Percentiles rank a stretch among this genome's conserved stretches.
phyloP scores from a whole-genome alignment of 2,797 vertebrate genomes.

The Phylloscopus collybita region DNA sequence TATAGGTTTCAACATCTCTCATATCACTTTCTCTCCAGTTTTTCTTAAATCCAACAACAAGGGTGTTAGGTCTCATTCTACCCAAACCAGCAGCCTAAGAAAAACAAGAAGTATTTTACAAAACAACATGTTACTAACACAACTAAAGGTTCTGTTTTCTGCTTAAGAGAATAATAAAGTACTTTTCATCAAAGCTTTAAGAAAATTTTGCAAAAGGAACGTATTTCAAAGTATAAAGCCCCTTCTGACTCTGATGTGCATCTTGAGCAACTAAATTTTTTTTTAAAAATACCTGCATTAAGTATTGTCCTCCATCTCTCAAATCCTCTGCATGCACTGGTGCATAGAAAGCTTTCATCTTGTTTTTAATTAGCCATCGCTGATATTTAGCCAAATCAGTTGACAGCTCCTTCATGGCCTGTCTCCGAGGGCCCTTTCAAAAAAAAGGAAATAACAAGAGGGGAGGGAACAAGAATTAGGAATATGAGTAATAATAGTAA shows the following conservation, averaged over 20 bases:
- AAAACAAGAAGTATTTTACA: neutral
- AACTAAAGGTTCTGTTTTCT: neutral
- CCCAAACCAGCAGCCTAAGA: conserved; percentile 93
- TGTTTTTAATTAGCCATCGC: conserved; percentile 94
- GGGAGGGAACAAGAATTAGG: neutral
- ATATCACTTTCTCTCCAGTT: conserved; percentile 92
- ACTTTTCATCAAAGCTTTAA: neutral
- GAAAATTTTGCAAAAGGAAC: neutral
- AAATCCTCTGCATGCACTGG: conserved; percentile 94
- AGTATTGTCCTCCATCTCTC: conserved; percentile 90
- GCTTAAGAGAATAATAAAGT: neutral
- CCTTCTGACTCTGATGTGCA: neutral
- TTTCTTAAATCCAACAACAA: conserved; percentile 97
- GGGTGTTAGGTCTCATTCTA: conserved; percentile 92
- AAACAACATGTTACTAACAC: neutral
- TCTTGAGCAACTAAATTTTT: neutral
- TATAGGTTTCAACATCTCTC: conserved; percentile 95
- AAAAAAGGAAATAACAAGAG: neutral
- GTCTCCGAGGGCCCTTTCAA: conserved; percentile 89
- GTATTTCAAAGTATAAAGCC: neutral
- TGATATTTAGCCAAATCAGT: conserved; percentile 90
- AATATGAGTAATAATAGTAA: neutral
- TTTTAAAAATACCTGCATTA: conserved; percentile 87
- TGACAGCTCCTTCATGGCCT: conserved; percentile 92
- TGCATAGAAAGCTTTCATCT: conserved; percentile 95